A percentile compares a stretch with the other conserved stretches of the same genome.
Evolutionary conservation across 1,140 invertebrate genomes (phyloP).

Genomic region (Cotesia chilonis): DNA sequence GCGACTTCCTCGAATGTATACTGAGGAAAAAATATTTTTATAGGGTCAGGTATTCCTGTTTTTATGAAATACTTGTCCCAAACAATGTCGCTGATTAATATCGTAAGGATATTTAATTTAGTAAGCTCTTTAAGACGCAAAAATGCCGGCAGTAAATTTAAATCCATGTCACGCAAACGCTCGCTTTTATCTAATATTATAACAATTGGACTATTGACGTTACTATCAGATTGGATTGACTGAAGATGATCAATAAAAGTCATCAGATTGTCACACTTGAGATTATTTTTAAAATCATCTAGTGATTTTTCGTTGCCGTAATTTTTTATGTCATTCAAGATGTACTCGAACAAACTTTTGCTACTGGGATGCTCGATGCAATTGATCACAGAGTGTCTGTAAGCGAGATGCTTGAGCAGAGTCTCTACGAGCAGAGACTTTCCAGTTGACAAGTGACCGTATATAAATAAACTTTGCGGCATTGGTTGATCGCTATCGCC

Average conservation of each 20-base stretch:
- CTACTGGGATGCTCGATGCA: slow-evolving; percentile 82
- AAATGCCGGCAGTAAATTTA: slow-evolving; percentile 75
- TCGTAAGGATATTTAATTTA: slow-evolving; percentile 75
- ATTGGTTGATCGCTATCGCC: slow-evolving; percentile 69
- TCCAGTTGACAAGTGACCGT: slow-evolving; percentile 82
- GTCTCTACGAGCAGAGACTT: slow-evolving; percentile 76
- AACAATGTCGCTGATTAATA: slow-evolving; percentile 79
- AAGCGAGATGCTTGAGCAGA: slow-evolving; percentile 69
- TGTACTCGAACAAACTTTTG: slow-evolving; percentile 80
- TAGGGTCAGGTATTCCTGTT: slow-evolving; percentile 76
- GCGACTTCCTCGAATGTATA: slow-evolving; percentile 81
- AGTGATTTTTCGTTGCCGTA: slow-evolving; percentile 51
- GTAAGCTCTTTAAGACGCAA: slow-evolving; percentile 79
- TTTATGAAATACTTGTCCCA: slow-evolving; percentile 82
- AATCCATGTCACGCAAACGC: slow-evolving; percentile 76
- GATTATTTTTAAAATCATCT: slow-evolving; percentile 53
- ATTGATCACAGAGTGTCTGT: slow-evolving; percentile 76
- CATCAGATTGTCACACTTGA: slow-evolving; percentile 77
- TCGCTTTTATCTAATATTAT: slow-evolving; percentile 84
- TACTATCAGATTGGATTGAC: background rate
- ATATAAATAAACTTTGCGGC: slow-evolving; percentile 75
- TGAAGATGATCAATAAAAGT: slow-evolving; percentile 74
- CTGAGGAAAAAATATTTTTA: slow-evolving; percentile 81
- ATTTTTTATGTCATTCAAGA: slow-evolving; percentile 71
- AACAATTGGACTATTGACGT: slow-evolving; percentile 64